Evolutionary conservation across 2,113 vertebrate species (phyloP), one percentile per base, ranked within the genome.

Genomic region (Ochotona princeps): DNA sequence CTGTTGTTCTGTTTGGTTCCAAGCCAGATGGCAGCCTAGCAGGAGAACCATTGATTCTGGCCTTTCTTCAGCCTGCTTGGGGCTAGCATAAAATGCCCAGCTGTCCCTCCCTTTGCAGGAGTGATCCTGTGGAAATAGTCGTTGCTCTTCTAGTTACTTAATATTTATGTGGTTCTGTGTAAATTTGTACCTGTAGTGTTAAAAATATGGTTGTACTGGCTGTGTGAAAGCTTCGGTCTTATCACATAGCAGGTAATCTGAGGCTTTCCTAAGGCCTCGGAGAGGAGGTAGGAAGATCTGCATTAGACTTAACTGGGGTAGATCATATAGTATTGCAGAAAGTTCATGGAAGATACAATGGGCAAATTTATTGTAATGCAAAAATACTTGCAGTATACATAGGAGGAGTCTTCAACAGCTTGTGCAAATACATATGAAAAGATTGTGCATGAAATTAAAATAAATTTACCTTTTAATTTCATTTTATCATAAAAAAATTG

Each of bases 1-100:
- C 49, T 86, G 79, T 63, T 94, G 90, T 95, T 92, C 90, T 72
- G 74, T 63, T 91, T 96, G 96, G 93, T 95, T 18, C 38, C 65
- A 76, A 66, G 94, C 97, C 96, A 95, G 94, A 93, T 93, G 94
- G 92, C 89, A 86, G 20, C 95, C 49, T 92, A 44, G 92, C 66
- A 5, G 94, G 93, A 88, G 88, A 91, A 75, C 92, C 80, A 7
- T 94, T 69, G 87, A 44, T 61, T 63, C 66, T 93, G 88, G 72
- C 67, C 86, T 93, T 86, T 76, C 57, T 66, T 74, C 28, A 63
- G 1, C 28, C 86, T 86, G 90, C 88, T 89, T n/a, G 54, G 60
- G 30, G 84, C 54, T 85, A 57, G 72, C 75, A 78, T 95, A 72
- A 96, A 96, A 92, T 93, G 54, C 8, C 90, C 93, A 96, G 79